Conservation (phyloP, 2,113 vertebrate genomes). For the Sorex araneus region DNA sequence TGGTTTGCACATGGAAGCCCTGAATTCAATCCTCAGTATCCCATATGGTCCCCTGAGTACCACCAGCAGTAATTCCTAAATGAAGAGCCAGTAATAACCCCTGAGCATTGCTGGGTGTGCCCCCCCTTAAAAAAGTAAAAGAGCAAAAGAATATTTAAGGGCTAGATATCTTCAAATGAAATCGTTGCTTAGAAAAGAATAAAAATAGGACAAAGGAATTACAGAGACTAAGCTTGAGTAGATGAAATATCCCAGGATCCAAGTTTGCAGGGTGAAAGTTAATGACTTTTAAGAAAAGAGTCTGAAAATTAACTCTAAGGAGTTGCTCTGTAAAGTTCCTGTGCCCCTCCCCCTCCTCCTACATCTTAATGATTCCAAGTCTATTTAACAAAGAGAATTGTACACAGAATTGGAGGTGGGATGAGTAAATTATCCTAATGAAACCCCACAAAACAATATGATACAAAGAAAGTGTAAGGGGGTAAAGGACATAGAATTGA, state of each 20-base stretch:
- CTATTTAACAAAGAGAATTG: neutral
- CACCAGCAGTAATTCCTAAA: no score
- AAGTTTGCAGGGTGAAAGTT: neutral
- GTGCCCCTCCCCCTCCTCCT: neutral
- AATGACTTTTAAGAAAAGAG: slow-evolving; percentile 20
- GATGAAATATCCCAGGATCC: neutral
- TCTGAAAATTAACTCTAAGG: neutral
- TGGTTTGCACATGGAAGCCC: no score
- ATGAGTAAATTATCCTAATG: neutral
- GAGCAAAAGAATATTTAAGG: neutral
- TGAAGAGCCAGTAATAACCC: no score
- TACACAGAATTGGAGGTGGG: neutral
- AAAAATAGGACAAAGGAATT: neutral
- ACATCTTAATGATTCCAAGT: neutral
- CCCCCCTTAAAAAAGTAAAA: no score
- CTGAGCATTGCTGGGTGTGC: no score
- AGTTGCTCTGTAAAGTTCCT: neutral
- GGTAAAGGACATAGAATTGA: neutral
- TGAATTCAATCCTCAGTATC: no score
- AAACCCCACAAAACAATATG: accelerated
- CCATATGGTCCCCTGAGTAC: no score
- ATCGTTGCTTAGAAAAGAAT: neutral
- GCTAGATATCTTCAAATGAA: neutral
- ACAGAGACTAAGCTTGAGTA: neutral
- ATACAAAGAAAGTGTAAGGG: no score